These are phyloP conservation scores for Tipula confusa DNA, from an alignment of 2,888 invertebrate species.

Conservation along the genomic window DNA sequence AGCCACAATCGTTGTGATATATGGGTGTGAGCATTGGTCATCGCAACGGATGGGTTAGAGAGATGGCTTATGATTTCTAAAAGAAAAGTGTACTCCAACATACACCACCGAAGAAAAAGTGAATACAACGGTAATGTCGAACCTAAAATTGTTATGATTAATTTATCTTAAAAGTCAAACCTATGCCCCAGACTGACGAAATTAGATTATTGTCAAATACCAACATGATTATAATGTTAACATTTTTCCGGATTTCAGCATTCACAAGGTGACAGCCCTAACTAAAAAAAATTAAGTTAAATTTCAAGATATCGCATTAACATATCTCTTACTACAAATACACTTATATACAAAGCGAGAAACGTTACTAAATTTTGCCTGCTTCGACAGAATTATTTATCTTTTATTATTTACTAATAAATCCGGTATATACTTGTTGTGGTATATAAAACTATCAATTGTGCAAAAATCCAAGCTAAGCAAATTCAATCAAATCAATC, in stretches of 20 bases:
- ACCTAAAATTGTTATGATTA: no score
- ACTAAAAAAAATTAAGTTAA: neutral
- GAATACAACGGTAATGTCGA: no score
- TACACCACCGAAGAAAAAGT: no score
- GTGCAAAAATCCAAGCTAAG: neutral
- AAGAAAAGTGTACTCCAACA: no score
- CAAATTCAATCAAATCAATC: neutral
- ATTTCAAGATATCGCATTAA: neutral
- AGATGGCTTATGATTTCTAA: no score
- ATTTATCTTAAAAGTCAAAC: no score
- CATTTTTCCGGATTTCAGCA: conserved; percentile 20
- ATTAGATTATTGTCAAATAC: neutral
- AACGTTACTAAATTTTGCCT: neutral
- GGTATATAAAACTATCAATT: neutral
- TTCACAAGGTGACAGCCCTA: conserved; percentile 4
- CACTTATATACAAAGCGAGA: neutral
- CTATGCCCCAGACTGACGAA: no score
- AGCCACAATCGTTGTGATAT: no score
- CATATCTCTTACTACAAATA: neutral
- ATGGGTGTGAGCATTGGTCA: no score
- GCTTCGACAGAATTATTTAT: neutral
- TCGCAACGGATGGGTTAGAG: no score
- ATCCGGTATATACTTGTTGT: neutral
- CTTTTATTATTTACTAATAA: neutral
- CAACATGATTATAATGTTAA: neutral